Conservation (phyloP, 1,140 invertebrate genomes). For the Lerema accius region DNA sequence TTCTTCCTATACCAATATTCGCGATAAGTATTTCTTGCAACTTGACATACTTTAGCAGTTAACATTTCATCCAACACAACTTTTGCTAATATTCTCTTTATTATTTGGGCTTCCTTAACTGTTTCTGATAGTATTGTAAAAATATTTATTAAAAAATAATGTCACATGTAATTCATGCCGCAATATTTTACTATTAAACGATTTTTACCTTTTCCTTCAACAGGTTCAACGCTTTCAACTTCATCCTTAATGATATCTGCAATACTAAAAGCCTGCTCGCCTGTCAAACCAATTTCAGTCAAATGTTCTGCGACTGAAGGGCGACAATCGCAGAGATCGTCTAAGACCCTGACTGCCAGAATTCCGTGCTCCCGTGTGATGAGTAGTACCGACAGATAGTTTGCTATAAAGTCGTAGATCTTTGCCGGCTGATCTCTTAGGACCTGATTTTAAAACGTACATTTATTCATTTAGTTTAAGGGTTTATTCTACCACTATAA, state of each 20-base stretch:
- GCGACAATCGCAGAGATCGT: constrained; percentile 71
- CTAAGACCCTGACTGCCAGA: constrained; percentile 64
- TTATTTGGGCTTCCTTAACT: constrained; percentile 63
- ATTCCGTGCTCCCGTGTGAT: constrained; percentile 85
- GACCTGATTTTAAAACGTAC: constrained; percentile 61
- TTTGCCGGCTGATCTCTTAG: constrained; percentile 85
- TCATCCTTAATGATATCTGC: constrained; percentile 66
- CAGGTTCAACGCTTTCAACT: constrained; percentile 52
- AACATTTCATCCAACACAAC: constrained; percentile 56
- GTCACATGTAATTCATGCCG: not conserved
- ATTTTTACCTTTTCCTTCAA: constrained; percentile 55
- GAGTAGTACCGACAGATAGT: constrained; percentile 86
- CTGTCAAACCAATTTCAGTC: constrained; percentile 52
- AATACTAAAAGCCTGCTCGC: constrained; percentile 38
- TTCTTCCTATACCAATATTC: constrained; percentile 73
- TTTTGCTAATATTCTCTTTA: constrained; percentile 60
- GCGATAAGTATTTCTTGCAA: constrained; percentile 65
- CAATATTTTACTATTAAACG: not conserved
- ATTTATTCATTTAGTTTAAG: not conserved
- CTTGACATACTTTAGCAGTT: constrained; percentile 64
- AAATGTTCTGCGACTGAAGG: constrained; percentile 66
- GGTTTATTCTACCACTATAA: not conserved
- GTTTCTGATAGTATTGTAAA: constrained; percentile 50
- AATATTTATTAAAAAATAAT: not conserved
- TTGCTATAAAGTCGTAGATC: constrained; percentile 86